phyloP scores from a whole-genome alignment of 1,140 invertebrate genomes.

The Dendroctonus valens region DNA sequence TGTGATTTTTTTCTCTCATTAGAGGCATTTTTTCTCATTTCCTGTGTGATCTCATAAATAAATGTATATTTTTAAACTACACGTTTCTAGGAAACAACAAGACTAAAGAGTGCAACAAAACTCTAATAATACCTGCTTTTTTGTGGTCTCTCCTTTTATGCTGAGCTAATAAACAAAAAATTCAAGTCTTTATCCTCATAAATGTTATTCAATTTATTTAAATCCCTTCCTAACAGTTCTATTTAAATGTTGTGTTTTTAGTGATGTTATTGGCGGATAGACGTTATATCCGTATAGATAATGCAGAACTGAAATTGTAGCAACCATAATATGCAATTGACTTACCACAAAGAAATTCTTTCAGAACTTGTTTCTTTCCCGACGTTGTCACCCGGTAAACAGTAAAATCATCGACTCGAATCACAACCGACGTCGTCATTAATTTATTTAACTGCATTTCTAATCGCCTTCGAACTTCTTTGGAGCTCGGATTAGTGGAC shows the following conservation, averaged over 20 bases:
- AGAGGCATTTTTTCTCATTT: no score
- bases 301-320: no score
- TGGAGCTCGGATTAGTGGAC: conserved; percentile 29
- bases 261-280: no score
- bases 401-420: conserved; percentile 86
- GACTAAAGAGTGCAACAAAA: conserved; percentile 10
- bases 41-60: no score
- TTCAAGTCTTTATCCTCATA: not conserved
- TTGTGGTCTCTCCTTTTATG: conserved; percentile 55
- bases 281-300: no score
- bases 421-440: conserved; percentile 87
- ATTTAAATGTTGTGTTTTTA: no score
- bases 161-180: conserved; percentile 50
- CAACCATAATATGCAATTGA: not conserved
- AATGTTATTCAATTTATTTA: not conserved
- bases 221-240: not conserved
- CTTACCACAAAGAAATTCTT: conserved; percentile 79
- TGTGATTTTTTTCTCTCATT: no score
- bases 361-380: conserved; percentile 64
- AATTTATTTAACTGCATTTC: conserved; percentile 77
- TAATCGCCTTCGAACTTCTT: conserved; percentile 63
- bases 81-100: no score
- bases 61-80: no score
- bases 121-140: conserved; percentile 35
- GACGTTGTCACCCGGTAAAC: conserved; percentile 80